phyloP scores from a whole-genome alignment of 2,797 vertebrate species.

The Orientallactaga sibirica region DNA sequence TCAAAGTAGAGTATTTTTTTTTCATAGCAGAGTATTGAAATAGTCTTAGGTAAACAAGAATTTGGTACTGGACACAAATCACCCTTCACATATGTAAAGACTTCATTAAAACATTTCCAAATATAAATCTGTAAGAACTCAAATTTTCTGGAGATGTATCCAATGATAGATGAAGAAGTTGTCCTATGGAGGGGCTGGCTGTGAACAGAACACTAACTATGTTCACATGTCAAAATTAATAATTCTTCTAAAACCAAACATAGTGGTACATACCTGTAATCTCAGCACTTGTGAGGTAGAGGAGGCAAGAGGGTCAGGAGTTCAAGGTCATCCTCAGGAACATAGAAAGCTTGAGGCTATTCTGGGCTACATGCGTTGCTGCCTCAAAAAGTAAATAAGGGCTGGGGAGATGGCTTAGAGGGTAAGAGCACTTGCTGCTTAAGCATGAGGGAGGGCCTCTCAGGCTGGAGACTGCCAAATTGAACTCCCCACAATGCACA shows the following conservation, averaged over 20 bases:
- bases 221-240: neutral
- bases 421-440: no score
- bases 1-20: neutral
- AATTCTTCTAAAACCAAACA: slow-evolving; percentile 13
- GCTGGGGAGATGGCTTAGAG: no score
- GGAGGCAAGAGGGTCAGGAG: neutral
- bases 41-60: neutral
- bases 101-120: slow-evolving; percentile 46
- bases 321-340: neutral
- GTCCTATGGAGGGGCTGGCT: neutral
- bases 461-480: no score
- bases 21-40: neutral
- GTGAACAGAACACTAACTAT: neutral
- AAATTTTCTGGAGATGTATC: slow-evolving; percentile 7
- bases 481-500: no score
- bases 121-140: slow-evolving; percentile 21
- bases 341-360: neutral
- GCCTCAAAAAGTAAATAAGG: neutral
- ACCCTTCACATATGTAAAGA: neutral
- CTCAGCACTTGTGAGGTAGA: neutral
- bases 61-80: neutral
- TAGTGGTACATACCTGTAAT: no score
- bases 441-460: no score
- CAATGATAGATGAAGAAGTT: neutral
- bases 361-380: neutral